Conservation (phyloP, 2,113 vertebrate species). For the Dasyurus viverrinus region DNA sequence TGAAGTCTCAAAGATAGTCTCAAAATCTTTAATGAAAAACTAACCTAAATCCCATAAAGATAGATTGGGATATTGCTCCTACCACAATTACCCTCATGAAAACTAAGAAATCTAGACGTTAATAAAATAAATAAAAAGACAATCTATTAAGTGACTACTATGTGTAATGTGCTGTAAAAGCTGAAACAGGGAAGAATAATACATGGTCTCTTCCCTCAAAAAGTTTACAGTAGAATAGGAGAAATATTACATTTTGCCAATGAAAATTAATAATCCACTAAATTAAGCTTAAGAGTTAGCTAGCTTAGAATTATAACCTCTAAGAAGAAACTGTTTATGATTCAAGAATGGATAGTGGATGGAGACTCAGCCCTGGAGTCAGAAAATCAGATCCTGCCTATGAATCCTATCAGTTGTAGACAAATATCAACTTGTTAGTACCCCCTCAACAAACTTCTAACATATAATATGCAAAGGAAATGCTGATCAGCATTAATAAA, state of each 20-base stretch:
- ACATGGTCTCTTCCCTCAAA: neutral
- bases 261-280: neutral
- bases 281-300: neutral
- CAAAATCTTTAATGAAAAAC: neutral
- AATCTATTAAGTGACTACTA: neutral
- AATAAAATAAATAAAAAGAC: neutral
- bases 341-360: neutral
- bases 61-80: neutral
- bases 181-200: neutral
- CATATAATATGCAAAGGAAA: neutral
- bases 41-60: neutral
- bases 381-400: neutral
- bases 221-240: neutral
- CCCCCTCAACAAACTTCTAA: neutral
- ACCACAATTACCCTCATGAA: neutral
- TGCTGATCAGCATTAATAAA: neutral
- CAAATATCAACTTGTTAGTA: neutral
- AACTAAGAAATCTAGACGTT: neutral
- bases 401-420: neutral
- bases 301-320: neutral
- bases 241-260: neutral
- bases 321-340: neutral
- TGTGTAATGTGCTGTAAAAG: neutral
- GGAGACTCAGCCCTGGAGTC: neutral
- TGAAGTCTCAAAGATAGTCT: neutral